phyloP scores from a whole-genome alignment of 2,888 invertebrate genomes.

The Bombylius major region DNA sequence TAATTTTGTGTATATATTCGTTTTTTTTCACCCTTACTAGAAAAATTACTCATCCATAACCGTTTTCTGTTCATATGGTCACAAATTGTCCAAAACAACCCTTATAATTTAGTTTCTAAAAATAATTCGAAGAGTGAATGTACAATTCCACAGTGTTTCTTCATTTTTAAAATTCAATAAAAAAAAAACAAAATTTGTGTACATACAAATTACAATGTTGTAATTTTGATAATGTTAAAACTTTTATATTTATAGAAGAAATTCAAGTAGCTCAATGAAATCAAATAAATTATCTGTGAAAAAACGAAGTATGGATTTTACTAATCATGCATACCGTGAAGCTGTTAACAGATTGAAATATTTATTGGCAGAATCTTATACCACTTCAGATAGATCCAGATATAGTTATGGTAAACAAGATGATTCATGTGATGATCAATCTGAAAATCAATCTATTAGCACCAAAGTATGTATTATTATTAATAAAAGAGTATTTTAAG shows the following conservation, averaged over 20 bases:
- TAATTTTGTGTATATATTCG: no score
- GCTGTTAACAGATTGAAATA: constrained; percentile 68
- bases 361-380: constrained; percentile 63
- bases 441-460: constrained; percentile 39
- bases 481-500: not conserved
- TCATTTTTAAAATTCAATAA: no score
- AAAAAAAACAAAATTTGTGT: no score
- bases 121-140: not conserved
- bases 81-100: constrained; percentile 7
- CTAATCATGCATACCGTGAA: constrained; percentile 72
- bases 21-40: no score
- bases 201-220: no score
- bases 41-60: constrained; percentile 1
- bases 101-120: not conserved
- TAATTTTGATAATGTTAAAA: no score
- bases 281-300: constrained; percentile 30
- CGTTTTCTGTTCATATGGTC: constrained; percentile 1
- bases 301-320: constrained; percentile 55
- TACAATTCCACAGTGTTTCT: no score
- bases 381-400: constrained; percentile 36
- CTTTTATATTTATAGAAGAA: not conserved
- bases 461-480: not conserved
- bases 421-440: constrained; percentile 45
- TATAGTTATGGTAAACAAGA: constrained; percentile 33
- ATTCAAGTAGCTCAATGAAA: constrained; percentile 23